Conservation (phyloP, 2,888 invertebrate species). For the Carcina quercana region DNA sequence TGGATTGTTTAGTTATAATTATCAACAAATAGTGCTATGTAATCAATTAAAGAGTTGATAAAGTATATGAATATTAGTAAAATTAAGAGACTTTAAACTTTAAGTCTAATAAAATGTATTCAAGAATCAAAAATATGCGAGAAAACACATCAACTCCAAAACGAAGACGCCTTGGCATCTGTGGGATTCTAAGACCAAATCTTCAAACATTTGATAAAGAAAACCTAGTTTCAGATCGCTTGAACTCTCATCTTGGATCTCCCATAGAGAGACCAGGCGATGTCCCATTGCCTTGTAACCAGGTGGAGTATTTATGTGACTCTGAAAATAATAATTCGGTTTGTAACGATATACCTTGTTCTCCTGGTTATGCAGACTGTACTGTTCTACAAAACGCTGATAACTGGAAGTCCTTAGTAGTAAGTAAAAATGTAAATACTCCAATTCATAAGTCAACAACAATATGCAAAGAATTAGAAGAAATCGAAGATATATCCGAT, state of each 20-base stretch:
- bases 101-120: conserved; percentile 24
- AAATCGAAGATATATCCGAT: conserved; percentile 40
- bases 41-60: too few relatives aligned
- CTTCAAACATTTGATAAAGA: conserved; percentile 3
- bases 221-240: conserved; percentile 1
- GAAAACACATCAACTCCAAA: conserved; percentile 50
- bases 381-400: conserved; percentile 25
- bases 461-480: conserved; percentile 20
- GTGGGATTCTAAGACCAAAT: conserved; percentile 27
- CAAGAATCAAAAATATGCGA: conserved; percentile 14
- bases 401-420: conserved; percentile 39
- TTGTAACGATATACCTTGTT: conserved; percentile 36
- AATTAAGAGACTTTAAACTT: too few relatives aligned
- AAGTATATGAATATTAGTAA: too few relatives aligned
- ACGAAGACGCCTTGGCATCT: conserved; percentile 45
- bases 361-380: conserved; percentile 35
- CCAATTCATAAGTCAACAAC: conserved; percentile 8
- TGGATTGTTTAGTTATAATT: too few relatives aligned
- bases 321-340: conserved; percentile 36
- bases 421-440: conserved; percentile 17
- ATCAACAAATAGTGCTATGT: too few relatives aligned
- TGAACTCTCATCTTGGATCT: background rate
- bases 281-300: conserved; percentile 58
- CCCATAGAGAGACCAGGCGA: conserved; percentile 39
- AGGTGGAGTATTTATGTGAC: conserved; percentile 53